Percentiles rank a stretch among this genome's conserved stretches.
Evolutionary conservation across 2,888 invertebrate species (phyloP).

Genomic region (Drosophila putrida): DNA sequence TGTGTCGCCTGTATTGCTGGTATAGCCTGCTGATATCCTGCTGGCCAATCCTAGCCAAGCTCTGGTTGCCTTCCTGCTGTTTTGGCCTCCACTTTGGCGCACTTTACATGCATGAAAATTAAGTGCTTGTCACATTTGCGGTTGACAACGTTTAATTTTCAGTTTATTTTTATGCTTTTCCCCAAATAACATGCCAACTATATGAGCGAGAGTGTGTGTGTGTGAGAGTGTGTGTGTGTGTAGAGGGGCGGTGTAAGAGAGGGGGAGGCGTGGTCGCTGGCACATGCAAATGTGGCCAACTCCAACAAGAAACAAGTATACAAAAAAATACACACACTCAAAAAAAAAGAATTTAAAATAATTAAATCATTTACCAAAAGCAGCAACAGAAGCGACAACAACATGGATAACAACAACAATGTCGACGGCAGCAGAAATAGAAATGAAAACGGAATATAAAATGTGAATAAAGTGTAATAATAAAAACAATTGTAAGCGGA

Average conservation of each 20-base stretch:
- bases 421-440: slow-evolving; percentile 44
- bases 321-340: slow-evolving; percentile 3
- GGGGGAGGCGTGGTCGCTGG: slow-evolving; percentile 35
- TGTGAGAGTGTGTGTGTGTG: slow-evolving; percentile 5
- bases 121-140: slow-evolving; percentile 80
- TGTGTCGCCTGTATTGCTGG: slow-evolving; percentile 23
- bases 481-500: slow-evolving; percentile 69
- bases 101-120: slow-evolving; percentile 76
- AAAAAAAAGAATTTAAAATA: slow-evolving; percentile 59
- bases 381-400: slow-evolving; percentile 38
- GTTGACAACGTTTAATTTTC: slow-evolving; percentile 80
- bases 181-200: slow-evolving; percentile 63
- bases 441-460: slow-evolving; percentile 65
- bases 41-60: slow-evolving; percentile 25
- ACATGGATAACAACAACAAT: slow-evolving; percentile 16
- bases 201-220: slow-evolving; percentile 5
- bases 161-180: slow-evolving; percentile 62
- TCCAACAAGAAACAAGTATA: slow-evolving; percentile 34
- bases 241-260: neutral
- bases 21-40: slow-evolving; percentile 12
- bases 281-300: slow-evolving; percentile 55
- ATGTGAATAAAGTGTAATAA: slow-evolving; percentile 72
- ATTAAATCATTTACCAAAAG: slow-evolving; percentile 76
- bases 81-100: slow-evolving; percentile 61
- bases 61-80: slow-evolving; percentile 47